phyloP scores from a whole-genome alignment of 2,113 vertebrate genomes.

The Phainopepla nitens region DNA sequence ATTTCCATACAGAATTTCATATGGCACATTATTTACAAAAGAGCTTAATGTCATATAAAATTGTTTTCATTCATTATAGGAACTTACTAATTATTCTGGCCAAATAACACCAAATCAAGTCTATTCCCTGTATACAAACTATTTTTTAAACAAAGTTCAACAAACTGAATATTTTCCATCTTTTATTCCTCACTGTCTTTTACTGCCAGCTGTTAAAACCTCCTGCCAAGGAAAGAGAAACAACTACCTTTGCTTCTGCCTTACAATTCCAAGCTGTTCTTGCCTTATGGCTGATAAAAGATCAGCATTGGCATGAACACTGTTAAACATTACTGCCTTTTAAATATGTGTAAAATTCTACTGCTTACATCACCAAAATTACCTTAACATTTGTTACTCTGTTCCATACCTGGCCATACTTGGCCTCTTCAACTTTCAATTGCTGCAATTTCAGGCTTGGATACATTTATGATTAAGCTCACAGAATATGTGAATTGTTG shows the following conservation, averaged over 20 bases:
- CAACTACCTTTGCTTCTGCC: neutral
- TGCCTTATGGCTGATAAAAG: neutral
- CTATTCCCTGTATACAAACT: neutral
- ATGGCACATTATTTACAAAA: constrained; percentile 55
- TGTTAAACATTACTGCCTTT: neutral
- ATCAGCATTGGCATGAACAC: neutral
- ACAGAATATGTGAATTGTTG: accelerated
- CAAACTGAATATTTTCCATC: neutral
- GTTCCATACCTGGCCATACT: neutral
- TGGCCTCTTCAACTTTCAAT: neutral
- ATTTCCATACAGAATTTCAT: constrained; percentile 49
- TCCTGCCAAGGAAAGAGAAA: neutral
- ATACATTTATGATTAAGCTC: neutral
- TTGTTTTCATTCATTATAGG: constrained; percentile 23
- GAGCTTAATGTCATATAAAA: neutral
- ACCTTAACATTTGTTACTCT: neutral
- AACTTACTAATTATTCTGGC: neutral
- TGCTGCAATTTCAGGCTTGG: neutral
- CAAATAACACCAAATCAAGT: neutral
- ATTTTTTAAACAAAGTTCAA: neutral
- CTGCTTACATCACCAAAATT: neutral
- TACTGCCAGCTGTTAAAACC: neutral
- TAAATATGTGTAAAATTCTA: neutral
- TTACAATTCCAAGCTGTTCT: neutral
- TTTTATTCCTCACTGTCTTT: neutral